Conservation (phyloP, 2,113 vertebrate species). For the Mormoops blainvillei region DNA sequence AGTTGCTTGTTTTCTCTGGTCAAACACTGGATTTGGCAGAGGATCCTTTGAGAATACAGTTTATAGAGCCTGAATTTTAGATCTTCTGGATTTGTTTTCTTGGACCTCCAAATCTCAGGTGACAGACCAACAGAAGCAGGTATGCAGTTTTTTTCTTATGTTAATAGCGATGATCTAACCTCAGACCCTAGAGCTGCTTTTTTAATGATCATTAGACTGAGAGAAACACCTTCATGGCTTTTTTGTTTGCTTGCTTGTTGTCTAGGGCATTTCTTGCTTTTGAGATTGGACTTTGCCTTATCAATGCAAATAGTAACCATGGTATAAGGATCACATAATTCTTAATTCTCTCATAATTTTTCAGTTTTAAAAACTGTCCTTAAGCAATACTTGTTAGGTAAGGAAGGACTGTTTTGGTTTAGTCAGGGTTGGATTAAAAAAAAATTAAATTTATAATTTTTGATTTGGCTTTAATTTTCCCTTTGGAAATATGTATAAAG, state of each 20-base stretch:
- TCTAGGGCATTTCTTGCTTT: not conserved
- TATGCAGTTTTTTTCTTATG: not conserved
- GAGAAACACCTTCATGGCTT: not conserved
- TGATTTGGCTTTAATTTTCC: not conserved
- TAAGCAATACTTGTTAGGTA: not conserved
- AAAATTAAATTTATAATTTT: not conserved
- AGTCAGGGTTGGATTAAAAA: not conserved
- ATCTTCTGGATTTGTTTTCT: not conserved
- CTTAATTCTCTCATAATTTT: conserved; percentile 30
- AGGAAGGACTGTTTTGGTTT: conserved; percentile 2
- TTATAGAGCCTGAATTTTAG: not conserved
- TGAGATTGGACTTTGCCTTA: not conserved
- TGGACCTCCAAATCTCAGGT: not conserved
- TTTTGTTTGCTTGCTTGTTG: not conserved
- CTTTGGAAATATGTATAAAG: not conserved
- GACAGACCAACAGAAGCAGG: not conserved
- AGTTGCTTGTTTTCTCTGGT: conserved; percentile 4
- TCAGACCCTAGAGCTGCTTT: not conserved
- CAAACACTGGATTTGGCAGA: conserved; percentile 11
- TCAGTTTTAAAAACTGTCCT: not conserved
- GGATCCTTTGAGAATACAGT: not conserved
- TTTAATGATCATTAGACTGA: not conserved
- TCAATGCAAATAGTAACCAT: not conserved
- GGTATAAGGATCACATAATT: not conserved
- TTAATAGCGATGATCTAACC: not conserved